Percentiles rank a stretch among this genome's conserved stretches.
Evolutionary conservation across 1,140 invertebrate species (phyloP).

Genomic region (Calycopis cecrops): DNA sequence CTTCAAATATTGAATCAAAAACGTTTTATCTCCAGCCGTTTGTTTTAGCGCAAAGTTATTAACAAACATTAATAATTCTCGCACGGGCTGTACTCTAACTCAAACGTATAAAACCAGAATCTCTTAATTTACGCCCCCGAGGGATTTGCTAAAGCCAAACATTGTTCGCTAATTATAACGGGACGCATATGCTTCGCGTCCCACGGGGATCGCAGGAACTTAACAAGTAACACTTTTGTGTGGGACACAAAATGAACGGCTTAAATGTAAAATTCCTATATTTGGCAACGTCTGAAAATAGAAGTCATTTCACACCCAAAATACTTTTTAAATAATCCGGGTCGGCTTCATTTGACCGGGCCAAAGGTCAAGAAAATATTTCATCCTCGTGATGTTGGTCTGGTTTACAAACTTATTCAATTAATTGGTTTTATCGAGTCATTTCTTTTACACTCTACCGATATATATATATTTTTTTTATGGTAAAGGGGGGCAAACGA

Average conservation of each 20-base stretch:
- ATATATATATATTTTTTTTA: too few species aligned
- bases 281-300: too few species aligned
- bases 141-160: conserved; percentile 73
- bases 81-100: conserved; percentile 42
- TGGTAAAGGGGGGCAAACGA: too few species aligned
- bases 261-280: conserved; percentile 7
- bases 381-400: background rate
- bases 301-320: too few species aligned
- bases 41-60: conserved; percentile 20
- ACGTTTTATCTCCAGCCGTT: background rate
- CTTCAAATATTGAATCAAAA: background rate
- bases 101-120: conserved; percentile 67
- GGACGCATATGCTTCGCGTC: conserved; percentile 59
- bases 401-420: too few species aligned
- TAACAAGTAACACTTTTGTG: conserved; percentile 48
- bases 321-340: too few species aligned
- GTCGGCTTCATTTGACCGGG: too few species aligned
- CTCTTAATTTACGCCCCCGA: conserved; percentile 73
- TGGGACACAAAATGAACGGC: conserved; percentile 15
- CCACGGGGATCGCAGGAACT: conserved; percentile 61
- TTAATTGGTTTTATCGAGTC: too few species aligned
- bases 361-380: too few species aligned
- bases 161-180: conserved; percentile 74
- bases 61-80: conserved; percentile 33
- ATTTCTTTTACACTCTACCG: too few species aligned